These are phyloP conservation scores for Scleropages formosus DNA, from an alignment of 2,797 vertebrate species.

Conservation along the genomic window DNA sequence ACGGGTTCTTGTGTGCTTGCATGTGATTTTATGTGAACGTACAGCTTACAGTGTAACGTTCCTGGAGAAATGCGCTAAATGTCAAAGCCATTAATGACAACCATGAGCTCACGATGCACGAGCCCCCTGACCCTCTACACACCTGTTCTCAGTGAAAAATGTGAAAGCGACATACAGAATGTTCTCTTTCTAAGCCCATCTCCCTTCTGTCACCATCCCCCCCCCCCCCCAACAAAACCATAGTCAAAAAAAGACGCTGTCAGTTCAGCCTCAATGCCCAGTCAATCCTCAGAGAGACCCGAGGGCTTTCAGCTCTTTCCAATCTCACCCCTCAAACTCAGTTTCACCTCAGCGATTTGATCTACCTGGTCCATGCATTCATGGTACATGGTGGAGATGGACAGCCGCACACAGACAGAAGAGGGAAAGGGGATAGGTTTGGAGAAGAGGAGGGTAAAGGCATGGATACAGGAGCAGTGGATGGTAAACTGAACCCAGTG, in stretches of 20 bases:
- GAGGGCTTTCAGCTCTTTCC: slow-evolving; percentile 28
- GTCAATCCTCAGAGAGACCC: slow-evolving; percentile 33
- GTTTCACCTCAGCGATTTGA: slow-evolving; percentile 11
- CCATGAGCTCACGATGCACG: slow-evolving; percentile 24
- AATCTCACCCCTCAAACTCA: slow-evolving; percentile 18
- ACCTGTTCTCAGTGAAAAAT: slow-evolving; percentile 28
- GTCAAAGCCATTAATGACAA: slow-evolving; percentile 17
- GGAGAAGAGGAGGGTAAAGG: neutral
- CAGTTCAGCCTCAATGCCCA: slow-evolving; percentile 34
- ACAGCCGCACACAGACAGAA: neutral
- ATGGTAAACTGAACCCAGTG: neutral
- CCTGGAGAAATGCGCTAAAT: neutral
- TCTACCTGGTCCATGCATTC: neutral
- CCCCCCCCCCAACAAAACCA: neutral
- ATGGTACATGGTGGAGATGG: neutral
- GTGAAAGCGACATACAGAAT: slow-evolving; percentile 30
- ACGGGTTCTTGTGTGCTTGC: neutral
- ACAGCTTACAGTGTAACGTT: neutral
- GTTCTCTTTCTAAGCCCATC: neutral
- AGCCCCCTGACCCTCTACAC: slow-evolving; percentile 28
- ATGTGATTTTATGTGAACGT: neutral
- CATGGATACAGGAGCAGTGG: neutral
- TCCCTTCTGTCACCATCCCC: slow-evolving; percentile 14
- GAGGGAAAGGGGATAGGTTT: neutral
- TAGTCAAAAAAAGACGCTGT: slow-evolving; percentile 22